Evolutionary conservation across 2,888 invertebrate genomes (phyloP), one percentile per base, ranked within the genome.

Genomic region (Noctua janthina): DNA sequence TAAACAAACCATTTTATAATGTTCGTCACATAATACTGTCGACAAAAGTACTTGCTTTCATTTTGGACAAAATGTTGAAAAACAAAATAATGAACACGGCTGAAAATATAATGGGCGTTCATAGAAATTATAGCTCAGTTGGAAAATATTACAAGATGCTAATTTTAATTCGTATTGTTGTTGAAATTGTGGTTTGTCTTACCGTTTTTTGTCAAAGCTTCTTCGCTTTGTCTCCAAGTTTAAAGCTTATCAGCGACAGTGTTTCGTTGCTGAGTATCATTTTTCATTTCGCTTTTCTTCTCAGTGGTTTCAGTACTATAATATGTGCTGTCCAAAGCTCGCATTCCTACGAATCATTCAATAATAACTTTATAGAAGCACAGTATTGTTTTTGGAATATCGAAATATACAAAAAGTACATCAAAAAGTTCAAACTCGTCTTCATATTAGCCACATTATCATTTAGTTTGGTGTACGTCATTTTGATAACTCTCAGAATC

Each of bases 71-170:
- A 78, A 78, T 74, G 74, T n/a, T 69, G 6, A 49, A 73, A 20
- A 81, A 29, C 13, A 5, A 62, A 23, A 51, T 80, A 7, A 62
- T 81, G 62, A 39, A 64, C 29, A 73, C 11, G n/a, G 49, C 56
- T 1, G 83, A 83, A 82, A 78, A 64, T 8, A 35, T 82, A 35
- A 59, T 82, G 64, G 82, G 78, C 7, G 59, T 83, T n/a, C 43
- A 77, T 15, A 74, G 83, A 74, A 85, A 82, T 76, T 82, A 64
- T 56, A 64, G 13, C 51, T 64, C 35, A 20, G 17, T 56, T 29
- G 56, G 56, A 39, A 85, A 43, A 59, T 35, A 17, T 51, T 1
- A 23, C 0, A 85, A 81, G 54, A 66, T 77, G 29, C 7, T 76
- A 7, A 67, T 71, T 49, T 29, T 81, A 77, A 56, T 81, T 7